Percentiles rank a stretch among this genome's conserved stretches.
These are phyloP conservation scores for Chloebia gouldiae DNA, from an alignment of 2,113 vertebrate species.

Conservation along the genomic window DNA sequence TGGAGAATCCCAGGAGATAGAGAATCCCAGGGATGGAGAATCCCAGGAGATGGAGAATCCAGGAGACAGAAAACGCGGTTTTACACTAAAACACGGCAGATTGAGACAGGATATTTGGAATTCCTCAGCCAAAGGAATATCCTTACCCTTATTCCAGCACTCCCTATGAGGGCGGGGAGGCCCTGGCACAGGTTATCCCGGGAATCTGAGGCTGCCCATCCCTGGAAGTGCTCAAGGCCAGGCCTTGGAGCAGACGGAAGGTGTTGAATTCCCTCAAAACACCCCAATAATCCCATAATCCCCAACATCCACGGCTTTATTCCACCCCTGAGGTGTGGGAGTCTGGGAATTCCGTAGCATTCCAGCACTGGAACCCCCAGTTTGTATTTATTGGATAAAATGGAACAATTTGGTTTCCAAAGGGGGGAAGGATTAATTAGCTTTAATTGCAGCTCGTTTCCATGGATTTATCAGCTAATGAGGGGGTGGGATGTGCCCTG, in stretches of 20 bases:
- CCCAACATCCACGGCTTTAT: background rate
- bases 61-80: background rate
- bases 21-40: background rate
- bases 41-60: background rate
- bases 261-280: rapidly evolving
- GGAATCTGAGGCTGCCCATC: background rate
- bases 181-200: background rate
- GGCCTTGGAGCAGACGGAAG: background rate
- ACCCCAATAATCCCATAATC: rapidly evolving
- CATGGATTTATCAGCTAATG: background rate
- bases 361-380: background rate
- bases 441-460: constrained; percentile 33
- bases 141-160: background rate
- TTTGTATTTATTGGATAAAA: background rate
- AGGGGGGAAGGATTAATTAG: constrained; percentile 11
- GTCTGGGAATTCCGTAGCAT: background rate
- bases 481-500: background rate
- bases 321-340: background rate
- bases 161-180: background rate
- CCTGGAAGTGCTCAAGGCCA: background rate
- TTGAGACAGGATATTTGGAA: rapidly evolving
- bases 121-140: background rate
- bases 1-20: background rate
- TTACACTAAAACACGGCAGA: rapidly evolving
- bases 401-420: background rate